Conservation (phyloP, 2,797 vertebrate genomes). For the Nannoperca obscura region DNA sequence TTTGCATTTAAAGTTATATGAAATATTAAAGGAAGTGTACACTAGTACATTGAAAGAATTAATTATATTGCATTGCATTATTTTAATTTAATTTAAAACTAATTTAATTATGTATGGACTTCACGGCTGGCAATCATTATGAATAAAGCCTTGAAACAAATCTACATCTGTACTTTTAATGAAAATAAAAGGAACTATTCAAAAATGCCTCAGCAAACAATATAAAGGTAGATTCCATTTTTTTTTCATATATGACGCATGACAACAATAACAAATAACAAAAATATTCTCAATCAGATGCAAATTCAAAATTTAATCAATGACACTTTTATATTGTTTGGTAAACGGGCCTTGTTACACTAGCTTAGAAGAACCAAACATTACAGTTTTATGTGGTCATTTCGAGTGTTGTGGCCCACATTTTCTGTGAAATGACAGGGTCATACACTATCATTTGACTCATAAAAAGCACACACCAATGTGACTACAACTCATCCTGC, state of each 20-base stretch:
- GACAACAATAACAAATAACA: neutral
- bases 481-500: neutral
- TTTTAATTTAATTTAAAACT: conserved; percentile 13
- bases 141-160: neutral
- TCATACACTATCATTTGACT: neutral
- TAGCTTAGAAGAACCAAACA: neutral
- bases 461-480: neutral
- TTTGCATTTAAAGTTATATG: neutral
- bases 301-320: neutral
- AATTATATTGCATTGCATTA: neutral
- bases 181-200: neutral
- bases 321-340: neutral
- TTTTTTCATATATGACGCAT: neutral
- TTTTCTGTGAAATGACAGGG: neutral
- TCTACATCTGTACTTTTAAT: neutral
- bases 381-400: neutral
- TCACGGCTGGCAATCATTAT: conserved; percentile 2
- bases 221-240: neutral
- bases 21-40: neutral
- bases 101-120: neutral
- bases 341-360: neutral
- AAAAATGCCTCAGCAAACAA: neutral
- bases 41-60: neutral
- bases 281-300: neutral
- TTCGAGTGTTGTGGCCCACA: neutral